Evolutionary conservation across 2,888 invertebrate genomes (phyloP).

Genomic region (Ichneumoninae sp.): DNA sequence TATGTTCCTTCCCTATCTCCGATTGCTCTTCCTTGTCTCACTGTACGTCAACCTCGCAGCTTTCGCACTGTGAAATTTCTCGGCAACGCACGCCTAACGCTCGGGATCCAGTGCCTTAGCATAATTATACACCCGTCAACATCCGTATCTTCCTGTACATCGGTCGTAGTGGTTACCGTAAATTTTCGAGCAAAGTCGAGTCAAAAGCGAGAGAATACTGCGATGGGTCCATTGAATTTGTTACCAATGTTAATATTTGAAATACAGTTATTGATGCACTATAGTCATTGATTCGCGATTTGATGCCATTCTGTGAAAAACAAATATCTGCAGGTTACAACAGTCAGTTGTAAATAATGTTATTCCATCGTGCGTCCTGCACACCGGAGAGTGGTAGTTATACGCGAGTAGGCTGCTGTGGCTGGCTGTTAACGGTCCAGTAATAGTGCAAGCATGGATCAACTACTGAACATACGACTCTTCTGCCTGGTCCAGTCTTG

Average conservation of each 20-base stretch:
- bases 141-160: constrained; percentile 49
- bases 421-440: background rate
- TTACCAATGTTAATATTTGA: constrained; percentile 45
- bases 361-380: too few species aligned
- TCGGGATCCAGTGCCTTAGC: constrained; percentile 27
- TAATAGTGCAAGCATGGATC: background rate
- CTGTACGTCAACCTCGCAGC: constrained; percentile 52
- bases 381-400: too few species aligned
- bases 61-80: constrained; percentile 69
- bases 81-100: constrained; percentile 62
- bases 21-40: constrained; percentile 25
- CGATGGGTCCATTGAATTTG: constrained; percentile 20
- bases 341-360: too few species aligned
- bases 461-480: background rate
- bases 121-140: constrained; percentile 13
- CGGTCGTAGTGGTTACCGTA: constrained; percentile 59
- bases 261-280: constrained; percentile 15
- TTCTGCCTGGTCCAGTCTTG: background rate
- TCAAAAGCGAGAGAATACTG: constrained; percentile 29
- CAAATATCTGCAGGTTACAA: too few species aligned
- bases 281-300: background rate
- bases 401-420: too few species aligned
- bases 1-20: constrained; percentile 46
- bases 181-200: constrained; percentile 58
- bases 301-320: background rate